Evolutionary conservation across 2,113 vertebrate genomes (phyloP).

Genomic region (Riparia riparia): DNA sequence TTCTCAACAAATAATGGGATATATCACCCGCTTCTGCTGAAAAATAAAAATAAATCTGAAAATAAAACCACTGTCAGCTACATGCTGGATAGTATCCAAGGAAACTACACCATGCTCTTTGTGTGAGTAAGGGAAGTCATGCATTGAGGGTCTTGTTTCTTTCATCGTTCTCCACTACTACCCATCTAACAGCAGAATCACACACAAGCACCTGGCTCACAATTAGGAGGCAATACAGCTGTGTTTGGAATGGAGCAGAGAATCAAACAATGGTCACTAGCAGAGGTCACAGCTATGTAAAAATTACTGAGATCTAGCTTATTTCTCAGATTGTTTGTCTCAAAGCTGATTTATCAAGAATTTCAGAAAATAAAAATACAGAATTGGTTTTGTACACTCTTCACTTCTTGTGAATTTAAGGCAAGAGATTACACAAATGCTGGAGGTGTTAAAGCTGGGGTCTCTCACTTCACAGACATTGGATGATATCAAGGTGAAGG

Average conservation of each 20-base stretch:
- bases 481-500: neutral
- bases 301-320: neutral
- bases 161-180: neutral
- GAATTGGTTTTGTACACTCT: neutral
- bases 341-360: neutral
- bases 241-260: neutral
- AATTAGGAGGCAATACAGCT: neutral
- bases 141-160: neutral
- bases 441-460: neutral
- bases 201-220: neutral
- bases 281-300: neutral
- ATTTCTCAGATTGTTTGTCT: neutral
- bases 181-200: neutral
- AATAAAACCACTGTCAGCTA: neutral
- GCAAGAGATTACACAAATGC: neutral
- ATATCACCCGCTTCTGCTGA: neutral
- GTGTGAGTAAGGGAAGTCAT: neutral
- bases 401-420: neutral
- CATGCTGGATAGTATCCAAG: conserved; percentile 17
- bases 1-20: neutral
- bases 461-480: neutral
- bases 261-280: neutral
- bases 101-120: neutral
- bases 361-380: neutral
- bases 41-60: neutral